These are phyloP conservation scores for Spinus pinus DNA, from an alignment of 2,797 vertebrate species.

Conservation along the genomic window DNA sequence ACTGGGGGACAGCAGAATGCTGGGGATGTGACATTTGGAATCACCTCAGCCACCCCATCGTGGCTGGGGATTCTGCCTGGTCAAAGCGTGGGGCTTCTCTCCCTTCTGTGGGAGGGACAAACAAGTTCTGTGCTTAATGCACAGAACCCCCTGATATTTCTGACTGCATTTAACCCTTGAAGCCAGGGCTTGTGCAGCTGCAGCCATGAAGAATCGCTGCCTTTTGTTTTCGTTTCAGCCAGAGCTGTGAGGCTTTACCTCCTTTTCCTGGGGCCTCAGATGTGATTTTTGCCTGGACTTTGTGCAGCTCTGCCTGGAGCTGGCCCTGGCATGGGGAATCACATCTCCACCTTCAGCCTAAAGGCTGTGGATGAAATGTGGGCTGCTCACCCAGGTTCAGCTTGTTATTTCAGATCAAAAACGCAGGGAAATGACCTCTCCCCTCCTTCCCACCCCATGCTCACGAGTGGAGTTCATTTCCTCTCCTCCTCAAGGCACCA, in stretches of 20 bases:
- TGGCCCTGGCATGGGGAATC: rapidly evolving
- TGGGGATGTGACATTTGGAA: background rate
- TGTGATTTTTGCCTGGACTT: background rate
- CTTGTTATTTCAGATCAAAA: background rate
- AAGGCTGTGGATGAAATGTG: background rate
- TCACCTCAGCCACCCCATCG: too few species aligned
- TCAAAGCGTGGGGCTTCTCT: background rate
- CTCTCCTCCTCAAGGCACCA: background rate
- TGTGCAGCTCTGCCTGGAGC: background rate
- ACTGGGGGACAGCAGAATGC: rapidly evolving
- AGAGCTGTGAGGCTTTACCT: background rate
- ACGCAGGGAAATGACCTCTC: background rate
- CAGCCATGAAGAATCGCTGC: background rate
- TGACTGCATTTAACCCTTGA: background rate
- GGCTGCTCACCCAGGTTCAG: background rate
- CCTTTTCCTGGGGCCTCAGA: background rate
- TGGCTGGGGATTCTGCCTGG: rapidly evolving
- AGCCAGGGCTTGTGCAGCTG: background rate
- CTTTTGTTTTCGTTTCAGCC: background rate
- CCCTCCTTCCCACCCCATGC: background rate
- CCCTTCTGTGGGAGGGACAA: background rate
- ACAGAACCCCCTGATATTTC: background rate
- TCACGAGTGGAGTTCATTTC: background rate
- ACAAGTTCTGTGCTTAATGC: background rate
- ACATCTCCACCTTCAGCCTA: background rate